Evolutionary conservation across 2,113 vertebrate genomes (phyloP).

Genomic region (Pitta sordida): DNA sequence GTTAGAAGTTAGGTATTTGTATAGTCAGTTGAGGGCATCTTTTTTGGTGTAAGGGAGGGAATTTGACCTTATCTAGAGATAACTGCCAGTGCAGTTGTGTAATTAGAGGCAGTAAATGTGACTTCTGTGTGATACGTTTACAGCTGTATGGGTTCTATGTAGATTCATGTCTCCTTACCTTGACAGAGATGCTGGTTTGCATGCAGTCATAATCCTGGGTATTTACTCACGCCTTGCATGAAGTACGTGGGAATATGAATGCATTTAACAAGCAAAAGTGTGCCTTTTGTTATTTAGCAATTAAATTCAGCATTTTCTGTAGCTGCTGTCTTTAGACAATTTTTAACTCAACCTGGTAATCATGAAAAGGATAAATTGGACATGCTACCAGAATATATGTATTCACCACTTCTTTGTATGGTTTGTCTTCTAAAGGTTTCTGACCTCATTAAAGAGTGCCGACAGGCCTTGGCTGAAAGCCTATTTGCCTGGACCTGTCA

Average conservation of each 20-base stretch:
- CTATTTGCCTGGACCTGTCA: conserved; percentile 97
- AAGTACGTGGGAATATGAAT: neutral
- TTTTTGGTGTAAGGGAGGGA: neutral
- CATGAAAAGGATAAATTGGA: neutral
- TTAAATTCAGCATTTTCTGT: neutral
- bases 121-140: neutral
- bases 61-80: neutral
- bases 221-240: neutral
- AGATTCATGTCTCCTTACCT: neutral
- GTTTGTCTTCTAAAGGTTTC: conserved; percentile 77
- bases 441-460: conserved; percentile 91
- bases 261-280: neutral
- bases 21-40: neutral
- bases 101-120: neutral
- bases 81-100: neutral
- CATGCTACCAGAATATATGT: neutral
- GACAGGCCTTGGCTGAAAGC: conserved; percentile 89
- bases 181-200: neutral
- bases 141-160: neutral
- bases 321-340: neutral
- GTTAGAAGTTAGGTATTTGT: neutral
- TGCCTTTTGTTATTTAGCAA: neutral
- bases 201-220: neutral
- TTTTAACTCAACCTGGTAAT: neutral
- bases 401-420: neutral